Conservation (phyloP, 23 tunicate species). For the Ciona savignyi region DNA sequence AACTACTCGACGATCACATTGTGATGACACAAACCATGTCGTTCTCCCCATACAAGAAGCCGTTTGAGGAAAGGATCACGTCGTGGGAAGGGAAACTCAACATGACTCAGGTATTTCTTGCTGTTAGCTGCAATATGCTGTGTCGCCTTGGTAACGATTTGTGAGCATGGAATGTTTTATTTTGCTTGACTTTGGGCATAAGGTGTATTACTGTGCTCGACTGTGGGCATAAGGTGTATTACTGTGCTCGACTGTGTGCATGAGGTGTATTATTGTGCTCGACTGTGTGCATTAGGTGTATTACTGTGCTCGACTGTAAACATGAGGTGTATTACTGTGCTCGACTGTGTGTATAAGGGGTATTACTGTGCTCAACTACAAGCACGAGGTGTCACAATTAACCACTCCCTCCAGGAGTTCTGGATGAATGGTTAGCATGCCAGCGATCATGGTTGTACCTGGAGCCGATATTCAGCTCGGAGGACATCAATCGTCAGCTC, state of each 20-base stretch:
- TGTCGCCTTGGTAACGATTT: conserved; percentile 98
- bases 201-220: neutral
- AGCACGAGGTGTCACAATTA: neutral
- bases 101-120: conserved; percentile 90
- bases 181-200: neutral
- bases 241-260: neutral
- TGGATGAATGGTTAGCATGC: conserved; percentile 98
- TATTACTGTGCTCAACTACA: neutral
- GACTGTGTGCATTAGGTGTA: neutral
- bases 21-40: conserved; percentile 99
- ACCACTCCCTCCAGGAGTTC: conserved; percentile 52
- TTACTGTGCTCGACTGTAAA: neutral
- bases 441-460: conserved; percentile 97
- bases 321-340: neutral
- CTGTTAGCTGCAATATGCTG: conserved; percentile 89
- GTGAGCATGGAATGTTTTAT: no score
- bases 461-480: conserved; percentile 99
- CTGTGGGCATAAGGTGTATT: neutral
- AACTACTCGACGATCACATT: conserved; percentile 94
- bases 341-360: neutral
- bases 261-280: neutral
- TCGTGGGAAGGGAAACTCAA: conserved; percentile 91
- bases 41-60: conserved; percentile 97
- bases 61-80: conserved; percentile 92
- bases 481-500: conserved; percentile 96